A percentile compares a stretch with the other conserved stretches of the same genome.
phyloP scores from a whole-genome alignment of 2,797 vertebrate species.

The Ammospiza maritima region DNA sequence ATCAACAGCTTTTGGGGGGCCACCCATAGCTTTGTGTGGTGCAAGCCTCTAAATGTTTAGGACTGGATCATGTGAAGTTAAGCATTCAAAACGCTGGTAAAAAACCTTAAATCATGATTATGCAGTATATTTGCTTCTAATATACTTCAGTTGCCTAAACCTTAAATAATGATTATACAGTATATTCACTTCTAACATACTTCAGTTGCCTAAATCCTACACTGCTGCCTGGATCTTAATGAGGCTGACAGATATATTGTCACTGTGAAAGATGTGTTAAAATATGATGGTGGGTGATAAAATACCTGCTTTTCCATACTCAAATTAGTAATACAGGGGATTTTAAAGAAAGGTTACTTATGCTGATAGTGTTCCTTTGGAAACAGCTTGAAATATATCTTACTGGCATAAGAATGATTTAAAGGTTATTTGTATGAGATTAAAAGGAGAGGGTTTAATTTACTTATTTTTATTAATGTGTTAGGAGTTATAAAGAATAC shows the following conservation, averaged over 20 bases:
- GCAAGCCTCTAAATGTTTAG: not conserved
- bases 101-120: not conserved
- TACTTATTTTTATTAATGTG: not conserved
- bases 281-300: not conserved
- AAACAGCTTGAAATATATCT: not conserved
- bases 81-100: not conserved
- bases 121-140: not conserved
- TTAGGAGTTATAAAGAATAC: not conserved
- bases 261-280: not conserved
- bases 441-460: not conserved
- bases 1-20: not conserved
- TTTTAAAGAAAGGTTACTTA: not conserved
- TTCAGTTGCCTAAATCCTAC: not conserved
- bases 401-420: not conserved
- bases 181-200: not conserved
- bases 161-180: not conserved
- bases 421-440: not conserved
- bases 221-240: not conserved
- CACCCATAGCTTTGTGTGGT: not conserved
- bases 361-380: not conserved
- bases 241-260: not conserved
- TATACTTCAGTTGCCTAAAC: not conserved
- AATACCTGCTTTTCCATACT: not conserved
- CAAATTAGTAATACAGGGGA: not conserved
- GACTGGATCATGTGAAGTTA: not conserved